These are phyloP conservation scores for Pogonocichla stellata DNA, from an alignment of 2,113 vertebrate genomes.

Conservation along the genomic window DNA sequence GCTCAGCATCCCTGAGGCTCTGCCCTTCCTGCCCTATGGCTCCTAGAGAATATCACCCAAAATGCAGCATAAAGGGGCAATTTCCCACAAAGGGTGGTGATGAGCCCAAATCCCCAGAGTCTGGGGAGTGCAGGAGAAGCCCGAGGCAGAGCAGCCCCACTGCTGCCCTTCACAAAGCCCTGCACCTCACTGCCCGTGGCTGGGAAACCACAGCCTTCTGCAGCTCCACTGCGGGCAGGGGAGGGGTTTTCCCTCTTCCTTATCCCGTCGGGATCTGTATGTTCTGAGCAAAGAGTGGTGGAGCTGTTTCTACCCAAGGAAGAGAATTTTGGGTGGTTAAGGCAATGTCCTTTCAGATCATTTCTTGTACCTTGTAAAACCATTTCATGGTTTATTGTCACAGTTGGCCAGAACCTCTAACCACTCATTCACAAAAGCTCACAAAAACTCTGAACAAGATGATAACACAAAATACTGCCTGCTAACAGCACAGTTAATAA, in stretches of 20 bases:
- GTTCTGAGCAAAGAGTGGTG: not conserved
- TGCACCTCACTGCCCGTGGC: rapidly evolving
- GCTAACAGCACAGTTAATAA: not conserved
- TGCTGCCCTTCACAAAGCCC: rapidly evolving
- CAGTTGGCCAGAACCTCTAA: not conserved
- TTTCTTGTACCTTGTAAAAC: not conserved
- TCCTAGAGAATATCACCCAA: not conserved
- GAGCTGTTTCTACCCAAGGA: not conserved
- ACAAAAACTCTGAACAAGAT: not conserved
- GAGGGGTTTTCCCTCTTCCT: rapidly evolving
- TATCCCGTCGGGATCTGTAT: not conserved
- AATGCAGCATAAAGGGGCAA: not conserved
- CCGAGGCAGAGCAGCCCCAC: not conserved
- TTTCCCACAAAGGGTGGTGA: not conserved
- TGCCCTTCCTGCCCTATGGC: not conserved
- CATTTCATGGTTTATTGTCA: not conserved
- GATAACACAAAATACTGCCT: not conserved
- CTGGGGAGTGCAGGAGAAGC: not conserved
- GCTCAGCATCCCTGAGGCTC: not conserved
- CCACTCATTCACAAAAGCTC: not conserved
- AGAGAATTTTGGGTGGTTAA: not conserved
- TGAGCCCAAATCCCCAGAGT: not conserved
- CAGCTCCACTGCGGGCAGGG: not conserved
- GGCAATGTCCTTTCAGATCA: not conserved
- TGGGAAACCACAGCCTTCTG: not conserved